phyloP scores from a whole-genome alignment of 2,888 invertebrate species.

The Ischnura elegans region DNA sequence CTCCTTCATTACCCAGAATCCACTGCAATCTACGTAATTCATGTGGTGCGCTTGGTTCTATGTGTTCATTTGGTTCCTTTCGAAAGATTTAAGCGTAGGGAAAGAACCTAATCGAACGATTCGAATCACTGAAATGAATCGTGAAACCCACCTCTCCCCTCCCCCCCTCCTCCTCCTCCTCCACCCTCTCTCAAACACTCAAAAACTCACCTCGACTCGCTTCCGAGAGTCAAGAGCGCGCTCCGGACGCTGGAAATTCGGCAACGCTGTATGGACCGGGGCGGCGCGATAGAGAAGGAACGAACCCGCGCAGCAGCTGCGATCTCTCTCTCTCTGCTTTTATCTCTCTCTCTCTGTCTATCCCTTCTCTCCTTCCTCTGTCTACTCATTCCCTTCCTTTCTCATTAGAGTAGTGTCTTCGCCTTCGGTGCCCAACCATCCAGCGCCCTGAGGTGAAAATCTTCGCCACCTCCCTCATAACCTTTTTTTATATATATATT shows the following conservation, averaged over 20 bases:
- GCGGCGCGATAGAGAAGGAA: background rate
- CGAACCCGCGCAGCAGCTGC: background rate
- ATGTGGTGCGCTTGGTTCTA: too few species aligned
- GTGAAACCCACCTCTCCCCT: background rate
- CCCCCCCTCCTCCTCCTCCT: background rate
- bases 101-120: too few species aligned
- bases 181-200: background rate
- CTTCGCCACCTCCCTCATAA: background rate
- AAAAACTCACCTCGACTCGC: too few species aligned
- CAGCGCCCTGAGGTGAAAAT: conserved; percentile 36
- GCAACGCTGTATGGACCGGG: conserved; percentile 26
- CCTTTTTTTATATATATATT: background rate
- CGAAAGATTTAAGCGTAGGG: too few species aligned
- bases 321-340: background rate
- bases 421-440: background rate
- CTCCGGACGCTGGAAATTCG: background rate
- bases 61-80: too few species aligned
- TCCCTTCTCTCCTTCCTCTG: background rate
- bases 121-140: too few species aligned
- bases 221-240: background rate
- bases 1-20: too few species aligned
- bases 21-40: too few species aligned
- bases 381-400: background rate
- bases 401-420: background rate
- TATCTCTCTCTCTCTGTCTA: background rate